Conservation (phyloP, 2,888 invertebrate genomes). For the Lamellibrachia satsuma region DNA sequence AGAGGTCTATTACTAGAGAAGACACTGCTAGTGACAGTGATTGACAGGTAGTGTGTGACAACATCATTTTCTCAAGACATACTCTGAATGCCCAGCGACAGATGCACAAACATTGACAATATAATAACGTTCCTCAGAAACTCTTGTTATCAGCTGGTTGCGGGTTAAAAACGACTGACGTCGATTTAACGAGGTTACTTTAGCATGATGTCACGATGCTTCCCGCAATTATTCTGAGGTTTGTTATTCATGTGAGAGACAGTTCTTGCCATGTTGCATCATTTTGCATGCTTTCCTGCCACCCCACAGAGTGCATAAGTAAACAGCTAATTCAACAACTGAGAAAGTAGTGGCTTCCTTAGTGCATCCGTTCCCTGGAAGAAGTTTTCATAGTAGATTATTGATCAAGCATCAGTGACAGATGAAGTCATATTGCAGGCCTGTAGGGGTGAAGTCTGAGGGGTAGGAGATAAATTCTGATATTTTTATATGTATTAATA, state of each 20-base stretch:
- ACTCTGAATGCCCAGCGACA: neutral
- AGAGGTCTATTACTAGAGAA: neutral
- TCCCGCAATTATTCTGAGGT: neutral
- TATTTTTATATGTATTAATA: too few relatives aligned
- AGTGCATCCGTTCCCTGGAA: neutral
- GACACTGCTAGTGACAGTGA: neutral
- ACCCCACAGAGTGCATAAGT: neutral
- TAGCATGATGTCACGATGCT: neutral
- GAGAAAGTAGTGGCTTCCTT: neutral
- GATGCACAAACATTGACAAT: constrained; percentile 6
- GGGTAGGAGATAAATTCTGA: too few relatives aligned
- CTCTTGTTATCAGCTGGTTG: neutral
- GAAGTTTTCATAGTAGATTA: too few relatives aligned
- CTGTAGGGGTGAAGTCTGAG: too few relatives aligned
- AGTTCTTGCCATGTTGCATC: neutral
- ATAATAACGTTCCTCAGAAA: neutral
- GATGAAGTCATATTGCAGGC: too few relatives aligned
- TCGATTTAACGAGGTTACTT: neutral
- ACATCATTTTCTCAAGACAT: neutral
- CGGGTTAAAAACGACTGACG: neutral
- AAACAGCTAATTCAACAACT: neutral
- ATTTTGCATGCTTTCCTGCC: neutral
- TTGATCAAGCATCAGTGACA: too few relatives aligned
- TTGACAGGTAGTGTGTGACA: neutral
- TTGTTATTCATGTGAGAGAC: neutral